These are phyloP conservation scores for Oreonectes daqikongensis DNA, from an alignment of 2,797 vertebrate species.

Conservation along the genomic window DNA sequence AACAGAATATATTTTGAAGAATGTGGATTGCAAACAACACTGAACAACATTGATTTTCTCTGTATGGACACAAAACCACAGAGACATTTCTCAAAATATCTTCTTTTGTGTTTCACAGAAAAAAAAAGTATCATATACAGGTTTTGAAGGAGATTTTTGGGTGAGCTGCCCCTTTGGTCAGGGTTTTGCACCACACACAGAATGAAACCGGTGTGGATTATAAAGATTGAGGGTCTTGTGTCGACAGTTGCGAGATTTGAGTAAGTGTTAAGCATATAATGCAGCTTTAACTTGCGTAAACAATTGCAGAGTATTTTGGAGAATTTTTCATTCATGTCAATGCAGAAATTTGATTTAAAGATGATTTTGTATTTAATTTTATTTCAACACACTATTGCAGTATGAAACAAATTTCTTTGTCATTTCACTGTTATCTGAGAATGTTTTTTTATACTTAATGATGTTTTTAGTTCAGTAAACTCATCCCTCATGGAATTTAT, in stretches of 20 bases:
- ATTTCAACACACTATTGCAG: not conserved
- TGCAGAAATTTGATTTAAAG: not conserved
- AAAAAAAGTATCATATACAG: too few species aligned
- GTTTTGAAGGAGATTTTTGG: too few species aligned
- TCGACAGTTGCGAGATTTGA: not conserved
- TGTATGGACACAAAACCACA: too few species aligned
- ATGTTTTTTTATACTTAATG: conserved; percentile 20
- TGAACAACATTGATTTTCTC: too few species aligned
- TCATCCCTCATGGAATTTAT: not conserved
- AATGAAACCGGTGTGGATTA: not conserved
- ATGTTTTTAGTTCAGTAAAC: conserved; percentile 18
- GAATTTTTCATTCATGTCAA: not conserved
- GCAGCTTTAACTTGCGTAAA: not conserved
- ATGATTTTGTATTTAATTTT: not conserved
- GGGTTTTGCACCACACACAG: not conserved
- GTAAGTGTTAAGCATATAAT: too few species aligned
- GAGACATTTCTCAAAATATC: too few species aligned
- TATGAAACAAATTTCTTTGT: conserved; percentile 7
- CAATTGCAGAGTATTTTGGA: not conserved
- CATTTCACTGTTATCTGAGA: not conserved
- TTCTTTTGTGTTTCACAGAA: too few species aligned
- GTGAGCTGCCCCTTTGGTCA: too few species aligned
- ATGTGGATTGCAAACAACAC: too few species aligned
- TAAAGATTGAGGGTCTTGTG: not conserved
- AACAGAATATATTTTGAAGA: too few species aligned